Evolutionary conservation across 2,888 invertebrate genomes (phyloP).

Genomic region (Heterodera filipjevi): DNA sequence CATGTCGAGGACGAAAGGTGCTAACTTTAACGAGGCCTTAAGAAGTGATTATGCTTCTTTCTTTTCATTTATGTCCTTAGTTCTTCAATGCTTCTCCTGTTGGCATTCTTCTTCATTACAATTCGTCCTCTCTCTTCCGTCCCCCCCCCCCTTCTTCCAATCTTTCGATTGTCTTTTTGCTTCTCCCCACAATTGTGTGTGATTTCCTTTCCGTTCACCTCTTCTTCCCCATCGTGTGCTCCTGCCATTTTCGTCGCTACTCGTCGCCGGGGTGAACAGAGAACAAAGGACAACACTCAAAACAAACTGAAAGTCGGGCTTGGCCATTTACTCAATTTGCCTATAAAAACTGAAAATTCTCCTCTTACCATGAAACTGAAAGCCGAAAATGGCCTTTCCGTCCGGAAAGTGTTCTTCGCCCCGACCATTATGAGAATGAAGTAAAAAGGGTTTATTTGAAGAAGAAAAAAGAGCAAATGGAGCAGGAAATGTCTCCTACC

Average conservation of each 20-base stretch:
- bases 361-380: not conserved
- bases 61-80: not conserved
- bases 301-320: not conserved
- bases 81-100: not conserved
- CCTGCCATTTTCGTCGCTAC: not conserved
- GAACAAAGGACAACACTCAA: not conserved
- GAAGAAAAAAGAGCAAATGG: not conserved
- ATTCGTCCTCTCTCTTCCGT: no score
- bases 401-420: not conserved
- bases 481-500: not conserved
- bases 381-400: not conserved
- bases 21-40: not conserved
- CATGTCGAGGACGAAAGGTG: slow-evolving; percentile 15
- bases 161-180: not conserved
- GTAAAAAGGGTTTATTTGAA: not conserved
- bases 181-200: not conserved
- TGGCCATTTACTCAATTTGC: not conserved
- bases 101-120: no score
- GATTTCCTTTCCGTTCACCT: not conserved
- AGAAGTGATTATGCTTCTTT: not conserved
- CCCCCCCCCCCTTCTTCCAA: not conserved
- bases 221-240: not conserved
- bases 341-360: not conserved
- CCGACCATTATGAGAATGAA: not conserved
- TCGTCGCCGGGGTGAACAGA: not conserved